Percentiles rank a stretch among this genome's conserved stretches.
phyloP scores from a whole-genome alignment of 2,797 vertebrate species.

The Paramormyrops hopkinsi region DNA sequence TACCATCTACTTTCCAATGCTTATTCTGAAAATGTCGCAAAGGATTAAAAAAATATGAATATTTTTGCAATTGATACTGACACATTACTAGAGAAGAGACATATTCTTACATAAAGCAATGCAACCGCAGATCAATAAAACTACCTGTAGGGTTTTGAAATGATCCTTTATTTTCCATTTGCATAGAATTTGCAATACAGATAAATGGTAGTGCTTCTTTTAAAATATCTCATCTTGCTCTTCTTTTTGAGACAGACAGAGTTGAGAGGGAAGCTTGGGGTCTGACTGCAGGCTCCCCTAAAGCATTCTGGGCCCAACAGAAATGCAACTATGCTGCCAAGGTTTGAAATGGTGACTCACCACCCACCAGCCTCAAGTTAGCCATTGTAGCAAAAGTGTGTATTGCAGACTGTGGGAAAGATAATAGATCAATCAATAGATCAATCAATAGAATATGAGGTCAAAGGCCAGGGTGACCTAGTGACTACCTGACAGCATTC shows the following conservation, averaged over 20 bases:
- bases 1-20: neutral
- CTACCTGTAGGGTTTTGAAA: neutral
- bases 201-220: neutral
- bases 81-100: neutral
- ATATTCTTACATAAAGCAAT: neutral
- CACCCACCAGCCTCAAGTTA: neutral
- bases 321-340: neutral
- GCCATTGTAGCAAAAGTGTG: neutral
- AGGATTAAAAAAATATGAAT: neutral
- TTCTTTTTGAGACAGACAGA: neutral
- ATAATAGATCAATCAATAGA: neutral
- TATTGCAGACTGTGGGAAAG: neutral
- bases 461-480: too few relatives aligned
- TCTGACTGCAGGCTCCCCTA: neutral
- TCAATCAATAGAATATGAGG: too few relatives aligned
- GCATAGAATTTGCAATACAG: neutral
- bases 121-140: neutral
- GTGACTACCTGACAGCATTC: too few relatives aligned
- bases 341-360: neutral
- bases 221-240: neutral
- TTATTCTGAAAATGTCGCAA: neutral
- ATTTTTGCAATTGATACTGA: neutral
- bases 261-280: neutral
- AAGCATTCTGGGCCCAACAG: neutral
- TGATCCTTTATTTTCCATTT: neutral